These are phyloP conservation scores for Acholoe squamosa DNA, from an alignment of 2,888 invertebrate genomes.

Conservation along the genomic window DNA sequence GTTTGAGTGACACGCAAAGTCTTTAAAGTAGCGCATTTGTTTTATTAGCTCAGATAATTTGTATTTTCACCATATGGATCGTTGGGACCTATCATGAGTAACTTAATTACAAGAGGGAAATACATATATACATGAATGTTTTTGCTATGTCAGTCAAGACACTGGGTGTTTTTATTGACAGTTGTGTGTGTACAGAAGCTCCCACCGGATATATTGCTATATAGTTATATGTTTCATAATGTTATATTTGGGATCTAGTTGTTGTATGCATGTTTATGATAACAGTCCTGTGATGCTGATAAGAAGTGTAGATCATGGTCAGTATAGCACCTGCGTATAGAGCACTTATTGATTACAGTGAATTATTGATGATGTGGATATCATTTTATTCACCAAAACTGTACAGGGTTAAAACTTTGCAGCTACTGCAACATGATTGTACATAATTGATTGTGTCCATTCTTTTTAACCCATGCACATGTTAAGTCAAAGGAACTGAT, in stretches of 20 bases:
- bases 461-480: not conserved
- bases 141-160: too few relatives aligned
- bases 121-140: too few relatives aligned
- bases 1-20: too few relatives aligned
- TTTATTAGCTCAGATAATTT: too few relatives aligned
- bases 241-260: not conserved
- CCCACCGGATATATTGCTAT: not conserved
- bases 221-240: not conserved
- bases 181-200: too few relatives aligned
- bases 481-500: not conserved
- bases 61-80: too few relatives aligned
- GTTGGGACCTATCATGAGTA: too few relatives aligned
- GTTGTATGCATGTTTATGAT: not conserved
- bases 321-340: not conserved
- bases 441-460: not conserved
- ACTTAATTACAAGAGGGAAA: too few relatives aligned
- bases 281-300: not conserved
- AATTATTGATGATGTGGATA: not conserved
- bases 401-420: not conserved
- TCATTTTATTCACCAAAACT: too few relatives aligned
- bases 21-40: too few relatives aligned
- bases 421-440: too few relatives aligned
- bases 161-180: too few relatives aligned
- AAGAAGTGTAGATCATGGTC: not conserved
- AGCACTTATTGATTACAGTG: not conserved